These are phyloP conservation scores for Drosophila sordidapex DNA, from an alignment of 2,888 invertebrate genomes.

Conservation along the genomic window DNA sequence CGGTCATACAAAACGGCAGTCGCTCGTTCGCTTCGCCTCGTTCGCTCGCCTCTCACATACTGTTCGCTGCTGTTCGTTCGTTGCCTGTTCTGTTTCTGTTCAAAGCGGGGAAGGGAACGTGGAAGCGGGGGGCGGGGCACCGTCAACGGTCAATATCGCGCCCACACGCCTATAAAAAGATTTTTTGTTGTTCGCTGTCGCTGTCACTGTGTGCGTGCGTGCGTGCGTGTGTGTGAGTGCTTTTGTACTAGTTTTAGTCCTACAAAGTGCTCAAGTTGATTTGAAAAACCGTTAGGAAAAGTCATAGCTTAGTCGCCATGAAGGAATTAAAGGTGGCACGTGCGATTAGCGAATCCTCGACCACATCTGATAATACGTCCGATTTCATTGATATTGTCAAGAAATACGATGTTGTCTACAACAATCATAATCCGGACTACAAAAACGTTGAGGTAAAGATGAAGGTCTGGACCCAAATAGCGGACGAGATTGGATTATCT, in stretches of 20 bases:
- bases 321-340: conserved; percentile 79
- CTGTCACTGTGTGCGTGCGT: conserved; percentile 9
- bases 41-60: conserved; percentile 32
- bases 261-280: conserved; percentile 27
- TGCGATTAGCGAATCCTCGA: conserved; percentile 82
- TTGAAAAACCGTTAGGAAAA: conserved; percentile 49
- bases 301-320: conserved; percentile 49
- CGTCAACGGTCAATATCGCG: conserved; percentile 60
- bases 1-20: conserved; percentile 79
- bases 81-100: conserved; percentile 45
- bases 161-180: conserved; percentile 67
- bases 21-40: conserved; percentile 50
- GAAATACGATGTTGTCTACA: conserved; percentile 84
- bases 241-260: conserved; percentile 10
- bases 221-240: conserved; percentile 19
- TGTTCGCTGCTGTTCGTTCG: conserved; percentile 36
- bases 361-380: conserved; percentile 83
- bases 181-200: conserved; percentile 34
- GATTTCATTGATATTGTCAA: conserved; percentile 85
- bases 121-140: conserved; percentile 27
- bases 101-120: conserved; percentile 16
- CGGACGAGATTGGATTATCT: conserved; percentile 84
- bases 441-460: conserved; percentile 84
- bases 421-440: conserved; percentile 84
- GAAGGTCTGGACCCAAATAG: conserved; percentile 83